Conservation (phyloP, 2,888 invertebrate genomes). For the Sicus ferrugineus region DNA sequence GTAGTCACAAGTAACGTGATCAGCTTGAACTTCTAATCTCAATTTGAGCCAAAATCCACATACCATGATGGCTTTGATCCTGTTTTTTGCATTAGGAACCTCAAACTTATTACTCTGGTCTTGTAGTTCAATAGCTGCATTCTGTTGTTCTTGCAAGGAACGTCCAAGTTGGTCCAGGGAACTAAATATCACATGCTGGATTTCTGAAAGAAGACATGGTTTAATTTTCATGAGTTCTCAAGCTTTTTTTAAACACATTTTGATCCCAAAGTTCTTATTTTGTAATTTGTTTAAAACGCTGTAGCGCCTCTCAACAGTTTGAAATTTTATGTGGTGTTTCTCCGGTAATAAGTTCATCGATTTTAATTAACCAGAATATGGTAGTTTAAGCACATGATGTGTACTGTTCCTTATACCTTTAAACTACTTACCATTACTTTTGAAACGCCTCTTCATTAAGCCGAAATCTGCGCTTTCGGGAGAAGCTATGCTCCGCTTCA, state of each 20-base stretch:
- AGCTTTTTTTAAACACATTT: no score
- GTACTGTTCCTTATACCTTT: background rate
- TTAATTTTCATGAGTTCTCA: constrained; percentile 2
- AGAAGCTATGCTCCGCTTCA: constrained; percentile 39
- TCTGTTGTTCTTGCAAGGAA: constrained; percentile 56
- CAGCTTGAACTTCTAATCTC: background rate
- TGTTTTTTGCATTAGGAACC: constrained; percentile 55
- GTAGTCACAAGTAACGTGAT: background rate
- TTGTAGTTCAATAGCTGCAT: constrained; percentile 56
- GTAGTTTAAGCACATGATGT: background rate
- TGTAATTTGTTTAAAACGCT: no score
- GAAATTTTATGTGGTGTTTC: no score
- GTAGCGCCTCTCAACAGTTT: no score
- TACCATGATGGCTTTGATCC: constrained; percentile 61
- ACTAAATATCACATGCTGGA: constrained; percentile 54
- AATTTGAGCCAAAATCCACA: constrained; percentile 39
- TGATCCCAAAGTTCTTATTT: no score
- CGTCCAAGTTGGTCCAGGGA: constrained; percentile 58
- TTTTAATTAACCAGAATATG: background rate
- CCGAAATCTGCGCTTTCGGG: constrained; percentile 39
- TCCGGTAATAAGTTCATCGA: no score
- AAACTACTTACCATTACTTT: constrained; percentile 46
- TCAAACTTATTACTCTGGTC: constrained; percentile 57
- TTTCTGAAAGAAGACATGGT: constrained; percentile 45
- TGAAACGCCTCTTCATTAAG: constrained; percentile 47